Evolutionary conservation across 2,797 vertebrate species (phyloP).

Genomic region (Centroberyx gerrardi): DNA sequence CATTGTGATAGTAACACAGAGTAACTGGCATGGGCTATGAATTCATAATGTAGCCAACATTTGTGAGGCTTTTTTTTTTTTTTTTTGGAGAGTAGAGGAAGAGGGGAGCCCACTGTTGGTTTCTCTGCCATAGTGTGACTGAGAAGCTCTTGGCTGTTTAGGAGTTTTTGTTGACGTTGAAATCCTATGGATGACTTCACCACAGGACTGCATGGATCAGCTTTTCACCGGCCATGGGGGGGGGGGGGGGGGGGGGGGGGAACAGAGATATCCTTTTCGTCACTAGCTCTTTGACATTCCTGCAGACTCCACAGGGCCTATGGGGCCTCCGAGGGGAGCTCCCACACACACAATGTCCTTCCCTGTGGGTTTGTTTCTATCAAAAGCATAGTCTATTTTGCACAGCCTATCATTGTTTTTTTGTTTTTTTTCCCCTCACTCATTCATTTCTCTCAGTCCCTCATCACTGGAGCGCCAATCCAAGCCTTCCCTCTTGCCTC

Average conservation of each 20-base stretch:
- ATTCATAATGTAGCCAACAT: neutral
- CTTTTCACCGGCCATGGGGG: constrained; percentile 39
- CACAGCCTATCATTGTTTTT: neutral
- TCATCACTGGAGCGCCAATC: neutral
- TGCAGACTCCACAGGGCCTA: constrained; percentile 39
- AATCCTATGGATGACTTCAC: constrained; percentile 58
- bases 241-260: neutral
- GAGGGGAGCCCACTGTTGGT: neutral
- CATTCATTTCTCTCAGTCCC: neutral
- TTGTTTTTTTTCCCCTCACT: neutral
- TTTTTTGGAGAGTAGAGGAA: neutral
- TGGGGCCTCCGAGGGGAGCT: constrained; percentile 50
- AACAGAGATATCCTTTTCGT: constrained; percentile 28
- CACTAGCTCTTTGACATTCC: constrained; percentile 62
- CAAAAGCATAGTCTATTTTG: constrained; percentile 26
- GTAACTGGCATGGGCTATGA: neutral
- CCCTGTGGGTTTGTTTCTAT: constrained; percentile 33
- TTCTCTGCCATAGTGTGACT: neutral
- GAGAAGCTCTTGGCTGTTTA: constrained; percentile 23
- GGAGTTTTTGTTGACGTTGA: constrained; percentile 44
- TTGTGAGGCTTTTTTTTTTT: neutral
- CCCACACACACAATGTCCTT: constrained; percentile 49
- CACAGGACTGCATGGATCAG: constrained; percentile 65
- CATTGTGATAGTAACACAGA: constrained; percentile 3
- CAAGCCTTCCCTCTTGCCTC: neutral